Base-by-base conservation (phyloP, 1,140 invertebrate species). In the Sesamia nonagrioides region DNA sequence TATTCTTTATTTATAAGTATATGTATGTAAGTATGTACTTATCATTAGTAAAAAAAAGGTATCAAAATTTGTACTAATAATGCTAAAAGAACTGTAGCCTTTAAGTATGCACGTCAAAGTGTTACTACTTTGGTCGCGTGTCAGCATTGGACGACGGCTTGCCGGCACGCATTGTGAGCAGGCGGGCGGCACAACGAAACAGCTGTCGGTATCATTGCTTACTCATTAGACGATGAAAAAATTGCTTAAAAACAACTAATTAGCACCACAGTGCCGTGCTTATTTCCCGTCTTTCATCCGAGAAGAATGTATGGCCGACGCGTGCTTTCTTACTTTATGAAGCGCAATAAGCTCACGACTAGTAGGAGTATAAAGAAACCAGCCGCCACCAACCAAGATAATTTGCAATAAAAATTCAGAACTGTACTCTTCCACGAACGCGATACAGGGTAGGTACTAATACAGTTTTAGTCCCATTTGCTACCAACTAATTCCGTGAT, bases 371-470 rank as follows among this genome's bases (percentile, higher is more conserved):
- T 82, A 83, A 76, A 80, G 69, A 79, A 81, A 68, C 73, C 60
- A 60, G 75, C 75, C 82, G 82, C 82, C 85, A 66, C 81, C 81
- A 69, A 83, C 80, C 74, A 84, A 88, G 85, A 86, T 89, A 89
- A 87, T 89, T 79, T 84, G 85, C 84, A 87, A 89, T 89, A 89
- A 88, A 89, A 89, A 89, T 89, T 88, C 89, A 89, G 82, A 86
- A 82, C 82, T 84, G 80, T 82, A 82, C 82, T 86, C 79, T 88
- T 86, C 77, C 82, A 84, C 82, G 76, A 83, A 85, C 80, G 81
- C 80, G 83, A 86, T 88, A 84, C 84, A 87, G 75, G 82, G 78
- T 80, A 82, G 82, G 78, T 80, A 82, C 81, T 75, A 78, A 81
- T 81, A 84, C 82, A 85, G 71, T 80, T 81, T 75, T 87, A 86